phyloP scores from a whole-genome alignment of 2,113 vertebrate genomes.

The Psilopogon haemacephalus region DNA sequence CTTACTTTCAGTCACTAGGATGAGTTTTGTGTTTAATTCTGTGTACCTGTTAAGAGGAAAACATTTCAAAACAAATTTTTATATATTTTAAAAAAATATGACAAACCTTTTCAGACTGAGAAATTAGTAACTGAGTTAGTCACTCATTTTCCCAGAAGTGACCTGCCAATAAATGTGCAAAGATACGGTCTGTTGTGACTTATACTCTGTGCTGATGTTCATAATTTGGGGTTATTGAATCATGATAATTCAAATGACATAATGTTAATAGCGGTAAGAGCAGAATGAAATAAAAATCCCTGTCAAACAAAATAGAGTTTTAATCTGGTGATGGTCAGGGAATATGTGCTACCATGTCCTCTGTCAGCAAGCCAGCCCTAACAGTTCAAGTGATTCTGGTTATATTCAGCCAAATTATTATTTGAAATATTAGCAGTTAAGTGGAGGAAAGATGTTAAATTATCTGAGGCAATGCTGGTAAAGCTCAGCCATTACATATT shows the following conservation, averaged over 20 bases:
- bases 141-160: neutral
- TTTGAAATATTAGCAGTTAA: neutral
- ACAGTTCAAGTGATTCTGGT: neutral
- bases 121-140: neutral
- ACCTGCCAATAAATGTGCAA: neutral
- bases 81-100: neutral
- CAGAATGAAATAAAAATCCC: neutral
- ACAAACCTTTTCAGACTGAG: neutral
- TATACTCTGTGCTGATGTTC: neutral
- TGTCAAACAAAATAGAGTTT: neutral
- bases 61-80: neutral
- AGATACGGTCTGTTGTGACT: neutral
- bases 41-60: neutral
- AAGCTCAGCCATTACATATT: neutral
- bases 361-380: neutral
- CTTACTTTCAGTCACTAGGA: neutral
- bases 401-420: neutral
- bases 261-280: neutral
- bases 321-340: neutral
- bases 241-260: neutral
- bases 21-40: neutral
- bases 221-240: constrained; percentile 13
- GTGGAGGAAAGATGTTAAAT: neutral
- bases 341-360: neutral
- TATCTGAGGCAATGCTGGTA: neutral